Percentiles rank a stretch among this genome's conserved stretches.
These are phyloP conservation scores for Pseudopodoces humilis DNA, from an alignment of 2,113 vertebrate genomes.

Conservation along the genomic window DNA sequence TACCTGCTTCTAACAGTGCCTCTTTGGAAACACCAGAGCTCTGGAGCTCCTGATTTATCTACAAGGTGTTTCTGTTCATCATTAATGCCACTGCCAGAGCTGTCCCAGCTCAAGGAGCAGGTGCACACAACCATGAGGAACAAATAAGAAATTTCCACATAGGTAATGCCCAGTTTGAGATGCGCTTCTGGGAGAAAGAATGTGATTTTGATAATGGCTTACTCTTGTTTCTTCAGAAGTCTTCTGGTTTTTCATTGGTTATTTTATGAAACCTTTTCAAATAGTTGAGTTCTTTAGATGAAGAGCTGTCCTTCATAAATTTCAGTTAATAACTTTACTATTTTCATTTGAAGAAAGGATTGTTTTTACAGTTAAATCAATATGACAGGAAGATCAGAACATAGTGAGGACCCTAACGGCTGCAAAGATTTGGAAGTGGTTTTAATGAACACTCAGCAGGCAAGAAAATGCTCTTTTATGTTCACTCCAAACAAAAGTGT, in stretches of 20 bases:
- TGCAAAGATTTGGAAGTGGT: slow-evolving; percentile 60
- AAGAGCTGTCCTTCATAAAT: slow-evolving; percentile 8
- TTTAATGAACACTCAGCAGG: slow-evolving; percentile 69
- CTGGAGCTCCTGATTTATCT: slow-evolving; percentile 15
- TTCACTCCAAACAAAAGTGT: slow-evolving; percentile 61
- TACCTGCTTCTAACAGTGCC: neutral
- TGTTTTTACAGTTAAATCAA: slow-evolving; percentile 60
- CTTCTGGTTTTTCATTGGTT: neutral
- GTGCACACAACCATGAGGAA: neutral
- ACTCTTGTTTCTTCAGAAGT: neutral
- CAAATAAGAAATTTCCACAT: neutral
- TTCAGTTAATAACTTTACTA: slow-evolving; percentile 24
- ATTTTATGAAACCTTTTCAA: neutral
- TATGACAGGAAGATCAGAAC: slow-evolving; percentile 51
- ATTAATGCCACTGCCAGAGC: neutral
- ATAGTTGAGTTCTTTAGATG: neutral
- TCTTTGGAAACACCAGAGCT: slow-evolving; percentile 5
- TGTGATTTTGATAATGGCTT: neutral
- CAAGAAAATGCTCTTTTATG: slow-evolving; percentile 59
- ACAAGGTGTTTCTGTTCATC: neutral
- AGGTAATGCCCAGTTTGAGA: neutral
- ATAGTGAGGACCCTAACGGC: slow-evolving; percentile 40
- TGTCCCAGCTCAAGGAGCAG: neutral
- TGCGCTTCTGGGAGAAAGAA: neutral
- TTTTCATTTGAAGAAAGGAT: slow-evolving; percentile 43